Evolutionary conservation across 2,113 vertebrate genomes (phyloP).

Genomic region (Gambusia affinis): DNA sequence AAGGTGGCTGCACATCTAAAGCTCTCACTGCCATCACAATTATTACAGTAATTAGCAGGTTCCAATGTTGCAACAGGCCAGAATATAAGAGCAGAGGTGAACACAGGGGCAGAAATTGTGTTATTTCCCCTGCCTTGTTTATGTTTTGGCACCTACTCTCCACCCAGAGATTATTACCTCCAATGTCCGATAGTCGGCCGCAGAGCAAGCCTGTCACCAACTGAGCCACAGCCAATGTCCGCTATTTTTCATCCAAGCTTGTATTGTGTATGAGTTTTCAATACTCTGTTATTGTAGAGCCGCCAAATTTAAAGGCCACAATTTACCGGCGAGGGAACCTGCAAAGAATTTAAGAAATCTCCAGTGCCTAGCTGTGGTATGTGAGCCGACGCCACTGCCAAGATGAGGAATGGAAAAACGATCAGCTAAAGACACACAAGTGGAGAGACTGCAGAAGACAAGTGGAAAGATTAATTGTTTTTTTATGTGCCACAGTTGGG

Average conservation of each 20-base stretch:
- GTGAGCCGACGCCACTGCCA: conserved; percentile 45
- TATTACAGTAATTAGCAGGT: conserved; percentile 15
- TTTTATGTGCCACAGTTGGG: conserved; percentile 15
- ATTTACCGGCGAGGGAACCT: conserved; percentile 59
- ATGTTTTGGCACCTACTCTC: conserved; percentile 15
- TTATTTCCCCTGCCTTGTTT: neutral
- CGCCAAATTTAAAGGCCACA: conserved; percentile 27
- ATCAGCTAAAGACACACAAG: conserved; percentile 37
- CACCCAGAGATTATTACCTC: conserved; percentile 24
- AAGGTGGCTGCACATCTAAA: conserved; percentile 13
- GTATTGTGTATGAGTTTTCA: conserved; percentile 17
- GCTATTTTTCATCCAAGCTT: neutral
- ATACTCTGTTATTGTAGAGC: conserved; percentile 14
- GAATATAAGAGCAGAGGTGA: neutral
- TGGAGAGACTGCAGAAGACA: conserved; percentile 4
- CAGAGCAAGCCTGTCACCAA: neutral
- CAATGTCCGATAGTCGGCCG: conserved; percentile 1
- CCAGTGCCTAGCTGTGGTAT: conserved; percentile 71
- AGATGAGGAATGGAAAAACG: conserved; percentile 66
- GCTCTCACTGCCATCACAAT: neutral
- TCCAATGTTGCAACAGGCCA: conserved; percentile 12
- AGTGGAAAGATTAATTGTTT: conserved; percentile 21
- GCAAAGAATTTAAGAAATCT: conserved; percentile 77
- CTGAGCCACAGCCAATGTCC: conserved; percentile 6
- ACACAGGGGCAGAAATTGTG: neutral